phyloP scores from a whole-genome alignment of 2,888 invertebrate species.

The Amaurobius ferox region DNA sequence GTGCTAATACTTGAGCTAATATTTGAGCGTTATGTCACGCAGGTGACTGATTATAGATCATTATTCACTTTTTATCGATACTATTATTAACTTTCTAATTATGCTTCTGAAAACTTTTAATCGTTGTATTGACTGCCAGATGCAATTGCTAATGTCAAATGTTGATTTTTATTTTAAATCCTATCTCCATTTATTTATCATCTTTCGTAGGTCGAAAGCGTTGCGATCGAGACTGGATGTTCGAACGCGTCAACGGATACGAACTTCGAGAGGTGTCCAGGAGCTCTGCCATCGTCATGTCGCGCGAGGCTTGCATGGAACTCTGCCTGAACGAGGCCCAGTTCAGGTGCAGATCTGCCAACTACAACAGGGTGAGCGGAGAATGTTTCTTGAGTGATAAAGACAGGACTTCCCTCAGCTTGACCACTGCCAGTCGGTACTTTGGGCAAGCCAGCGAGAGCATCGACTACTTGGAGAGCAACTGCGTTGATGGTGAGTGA shows the following conservation, averaged over 20 bases:
- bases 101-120: too few species aligned
- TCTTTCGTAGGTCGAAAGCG: conserved; percentile 67
- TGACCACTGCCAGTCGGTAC: conserved; percentile 75
- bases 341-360: conserved; percentile 84
- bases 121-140: too few species aligned
- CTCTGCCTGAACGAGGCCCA: conserved; percentile 92
- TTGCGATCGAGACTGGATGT: conserved; percentile 94
- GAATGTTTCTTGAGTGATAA: conserved; percentile 76
- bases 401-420: conserved; percentile 76
- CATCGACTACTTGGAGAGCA: conserved; percentile 79
- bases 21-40: too few species aligned
- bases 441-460: conserved; percentile 74
- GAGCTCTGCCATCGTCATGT: conserved; percentile 75
- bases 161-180: too few species aligned
- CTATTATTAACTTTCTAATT: too few species aligned
- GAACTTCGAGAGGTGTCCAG: conserved; percentile 86
- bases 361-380: conserved; percentile 70
- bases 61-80: too few species aligned
- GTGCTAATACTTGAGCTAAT: too few species aligned
- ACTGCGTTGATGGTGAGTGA: conserved; percentile 77
- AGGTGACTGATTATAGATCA: too few species aligned
- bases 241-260: conserved; percentile 93
- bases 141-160: too few species aligned
- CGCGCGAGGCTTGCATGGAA: conserved; percentile 83
- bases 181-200: neutral